Conservation (phyloP, 2,113 vertebrate species). For the Hippolais icterina region DNA sequence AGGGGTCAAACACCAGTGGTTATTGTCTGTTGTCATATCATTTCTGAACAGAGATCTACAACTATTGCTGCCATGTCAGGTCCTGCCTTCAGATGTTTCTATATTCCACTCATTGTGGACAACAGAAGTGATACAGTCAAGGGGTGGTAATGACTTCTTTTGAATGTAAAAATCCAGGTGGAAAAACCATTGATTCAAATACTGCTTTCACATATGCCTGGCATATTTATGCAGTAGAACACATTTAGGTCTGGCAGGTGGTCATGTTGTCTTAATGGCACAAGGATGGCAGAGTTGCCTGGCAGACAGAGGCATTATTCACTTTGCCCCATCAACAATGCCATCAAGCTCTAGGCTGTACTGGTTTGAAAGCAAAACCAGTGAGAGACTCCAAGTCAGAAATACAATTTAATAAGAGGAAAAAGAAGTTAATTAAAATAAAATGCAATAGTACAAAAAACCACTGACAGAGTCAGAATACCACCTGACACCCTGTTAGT, state of each 20-base stretch:
- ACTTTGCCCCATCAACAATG: fast-evolving
- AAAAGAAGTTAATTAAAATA: too few species aligned
- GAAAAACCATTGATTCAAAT: background rate
- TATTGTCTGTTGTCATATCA: background rate
- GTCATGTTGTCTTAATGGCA: background rate
- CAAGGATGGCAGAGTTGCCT: background rate
- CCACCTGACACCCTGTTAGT: too few species aligned
- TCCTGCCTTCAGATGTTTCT: background rate
- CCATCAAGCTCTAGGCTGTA: background rate
- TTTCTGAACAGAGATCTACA: background rate
- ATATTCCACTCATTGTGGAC: background rate
- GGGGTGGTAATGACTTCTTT: background rate
- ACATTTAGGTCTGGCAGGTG: background rate
- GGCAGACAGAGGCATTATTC: background rate
- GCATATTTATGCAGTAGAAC: background rate
- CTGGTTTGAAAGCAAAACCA: too few species aligned
- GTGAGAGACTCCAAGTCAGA: too few species aligned
- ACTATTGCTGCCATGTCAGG: background rate
- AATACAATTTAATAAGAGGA: too few species aligned
- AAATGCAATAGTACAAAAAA: too few species aligned
- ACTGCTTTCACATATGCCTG: background rate
- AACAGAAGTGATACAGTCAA: background rate
- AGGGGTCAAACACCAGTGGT: background rate
- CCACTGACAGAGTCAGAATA: too few species aligned
- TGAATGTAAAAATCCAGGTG: background rate